phyloP scores from a whole-genome alignment of 2,888 invertebrate species.

The Agrotis segetum region DNA sequence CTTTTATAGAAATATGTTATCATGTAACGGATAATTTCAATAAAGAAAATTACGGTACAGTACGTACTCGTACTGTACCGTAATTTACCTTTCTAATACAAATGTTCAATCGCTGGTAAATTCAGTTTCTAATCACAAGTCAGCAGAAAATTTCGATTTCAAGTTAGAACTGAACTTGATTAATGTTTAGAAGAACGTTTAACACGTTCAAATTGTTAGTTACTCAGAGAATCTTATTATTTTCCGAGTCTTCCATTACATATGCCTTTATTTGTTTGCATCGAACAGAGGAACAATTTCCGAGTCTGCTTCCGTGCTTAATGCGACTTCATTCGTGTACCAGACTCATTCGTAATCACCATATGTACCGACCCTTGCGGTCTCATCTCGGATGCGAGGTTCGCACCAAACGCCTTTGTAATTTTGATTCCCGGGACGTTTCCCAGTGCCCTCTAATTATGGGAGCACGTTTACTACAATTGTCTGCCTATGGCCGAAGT shows the following conservation, averaged over 20 bases:
- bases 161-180: not conserved
- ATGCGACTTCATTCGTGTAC: constrained; percentile 57
- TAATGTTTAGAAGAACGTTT: constrained; percentile 12
- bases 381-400: constrained; percentile 75
- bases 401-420: constrained; percentile 75
- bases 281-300: constrained; percentile 41
- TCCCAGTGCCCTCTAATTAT: constrained; percentile 73
- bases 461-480: constrained; percentile 69
- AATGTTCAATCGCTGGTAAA: not conserved
- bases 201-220: constrained; percentile 21
- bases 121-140: not conserved
- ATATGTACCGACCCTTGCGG: constrained; percentile 69
- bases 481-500: constrained; percentile 67
- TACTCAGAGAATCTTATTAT: constrained; percentile 19
- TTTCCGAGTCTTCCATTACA: constrained; percentile 14
- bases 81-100: not conserved
- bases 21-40: not conserved
- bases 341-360: constrained; percentile 76
- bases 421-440: constrained; percentile 74
- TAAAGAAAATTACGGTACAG: not conserved
- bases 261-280: constrained; percentile 47
- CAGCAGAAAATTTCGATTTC: not conserved
- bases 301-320: constrained; percentile 34
- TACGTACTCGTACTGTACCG: no score
- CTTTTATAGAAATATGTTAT: not conserved